Conservation (phyloP, 1,140 invertebrate species). For the Scylla paramamosain region DNA sequence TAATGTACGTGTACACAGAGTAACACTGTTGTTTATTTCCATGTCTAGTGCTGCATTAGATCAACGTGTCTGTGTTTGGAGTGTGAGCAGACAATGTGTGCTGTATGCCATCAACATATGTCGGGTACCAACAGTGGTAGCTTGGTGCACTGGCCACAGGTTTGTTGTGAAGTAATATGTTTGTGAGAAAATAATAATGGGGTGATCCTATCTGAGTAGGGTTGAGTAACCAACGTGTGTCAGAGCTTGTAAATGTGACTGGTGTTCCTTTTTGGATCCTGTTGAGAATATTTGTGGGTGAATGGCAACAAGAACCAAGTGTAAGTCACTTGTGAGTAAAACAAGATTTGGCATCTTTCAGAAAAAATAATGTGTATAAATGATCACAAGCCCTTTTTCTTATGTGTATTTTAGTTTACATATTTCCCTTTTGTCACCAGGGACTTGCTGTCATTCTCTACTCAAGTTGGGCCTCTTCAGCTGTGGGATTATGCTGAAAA, state of each 20-base stretch:
- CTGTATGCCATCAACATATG: constrained; percentile 75
- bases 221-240: no score
- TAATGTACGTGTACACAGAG: background rate
- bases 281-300: no score
- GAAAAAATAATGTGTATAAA: no score
- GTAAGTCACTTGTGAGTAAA: no score
- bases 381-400: no score
- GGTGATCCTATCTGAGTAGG: no score
- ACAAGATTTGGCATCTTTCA: no score
- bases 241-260: no score
- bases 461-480: constrained; percentile 72
- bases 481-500: constrained; percentile 72
- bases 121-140: constrained; percentile 69
- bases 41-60: constrained; percentile 72
- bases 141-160: constrained; percentile 73
- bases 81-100: constrained; percentile 72
- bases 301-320: no score
- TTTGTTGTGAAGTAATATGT: background rate
- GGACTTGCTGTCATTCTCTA: constrained; percentile 71
- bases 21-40: background rate
- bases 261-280: no score
- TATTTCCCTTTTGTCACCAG: background rate
- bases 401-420: no score
- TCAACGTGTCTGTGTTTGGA: constrained; percentile 76
- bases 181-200: no score